Evolutionary conservation across 2,888 invertebrate species (phyloP).

Genomic region (Saturnia pavonia): DNA sequence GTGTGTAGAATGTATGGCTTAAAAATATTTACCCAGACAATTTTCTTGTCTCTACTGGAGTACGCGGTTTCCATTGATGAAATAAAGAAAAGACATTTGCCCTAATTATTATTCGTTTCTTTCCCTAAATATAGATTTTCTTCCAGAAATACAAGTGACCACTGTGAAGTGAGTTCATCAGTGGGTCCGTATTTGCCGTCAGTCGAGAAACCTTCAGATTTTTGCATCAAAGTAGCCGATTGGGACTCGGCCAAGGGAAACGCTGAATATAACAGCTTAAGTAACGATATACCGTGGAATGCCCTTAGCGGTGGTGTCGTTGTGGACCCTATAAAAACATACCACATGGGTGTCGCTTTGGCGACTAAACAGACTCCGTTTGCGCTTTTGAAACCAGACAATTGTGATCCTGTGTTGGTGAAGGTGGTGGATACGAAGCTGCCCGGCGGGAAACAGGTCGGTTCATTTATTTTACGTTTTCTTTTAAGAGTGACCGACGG

Average conservation of each 20-base stretch:
- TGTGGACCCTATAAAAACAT: slow-evolving; percentile 87
- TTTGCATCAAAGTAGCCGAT: slow-evolving; percentile 25
- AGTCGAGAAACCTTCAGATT: slow-evolving; percentile 32
- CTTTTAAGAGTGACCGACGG: neutral
- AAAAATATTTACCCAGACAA: too few species aligned
- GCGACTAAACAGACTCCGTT: slow-evolving; percentile 86
- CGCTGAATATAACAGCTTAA: slow-evolving; percentile 10
- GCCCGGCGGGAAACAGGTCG: slow-evolving; percentile 76
- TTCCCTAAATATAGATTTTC: neutral
- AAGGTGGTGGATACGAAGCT: slow-evolving; percentile 82
- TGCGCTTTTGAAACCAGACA: slow-evolving; percentile 85
- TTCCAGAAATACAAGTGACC: slow-evolving; percentile 50
- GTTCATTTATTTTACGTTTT: neutral
- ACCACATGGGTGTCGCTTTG: slow-evolving; percentile 85
- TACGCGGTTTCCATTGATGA: too few species aligned
- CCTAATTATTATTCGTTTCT: neutral
- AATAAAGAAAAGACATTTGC: neutral
- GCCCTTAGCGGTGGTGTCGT: slow-evolving; percentile 77
- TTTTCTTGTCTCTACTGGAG: too few species aligned
- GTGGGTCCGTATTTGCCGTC: slow-evolving; percentile 59
- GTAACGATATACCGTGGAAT: slow-evolving; percentile 39
- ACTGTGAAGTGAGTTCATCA: slow-evolving; percentile 70
- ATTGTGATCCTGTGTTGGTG: slow-evolving; percentile 85
- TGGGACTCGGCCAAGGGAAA: slow-evolving; percentile 45
- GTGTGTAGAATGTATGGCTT: too few species aligned